Base-by-base conservation (phyloP, 2,113 vertebrate species). In the Cromileptes altivelis region DNA sequence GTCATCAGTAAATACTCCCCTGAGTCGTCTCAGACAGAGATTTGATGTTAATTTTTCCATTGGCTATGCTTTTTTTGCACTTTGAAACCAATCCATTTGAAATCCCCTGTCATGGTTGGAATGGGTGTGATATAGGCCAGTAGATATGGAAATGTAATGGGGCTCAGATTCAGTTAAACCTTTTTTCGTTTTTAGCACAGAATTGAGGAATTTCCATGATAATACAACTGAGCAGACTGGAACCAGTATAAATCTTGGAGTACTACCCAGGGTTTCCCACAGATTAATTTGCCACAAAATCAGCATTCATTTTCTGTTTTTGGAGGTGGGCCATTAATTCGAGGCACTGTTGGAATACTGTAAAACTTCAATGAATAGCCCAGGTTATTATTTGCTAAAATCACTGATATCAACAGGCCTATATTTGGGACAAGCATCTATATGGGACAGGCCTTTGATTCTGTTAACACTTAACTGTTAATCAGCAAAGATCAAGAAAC, bases 1-100 rank as follows among this genome's bases (percentile, higher is more conserved):
- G 70, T 77, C 55, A 19, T 53, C 19, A 6, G 47, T 72, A 64
- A 75, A 75, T 85, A 75, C 73, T 57, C 62, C 64, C 53, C 33
- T 25, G 42, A 73, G 69, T 23, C 13, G 25, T 13, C 52, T 61
- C 23, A 19, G 47, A n/a, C 33, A 58, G 23, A 69, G 63, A 49
- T 52, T 85, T 33, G 57, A 3, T 49, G 42, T 53, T 53, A 1
- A 15, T 79, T 63, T 63, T 65, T 81, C 70, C 33, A 37, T 56
- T 69, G 40, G 33, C 58, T 49, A 30, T 23, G 30, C 15, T 65
- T 14, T 73, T 57, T 73, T 57, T 69, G 37, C 30, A 19, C 30
- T 55, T 45, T 75, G 55, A 47, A 64, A 70, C 69, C 62, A 72
- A 33, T 76, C n/a, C 12, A 37, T 82, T 80, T 50, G 3, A 68